Percentiles rank a stretch among this genome's conserved stretches.
These are phyloP conservation scores for Drosophila nigrodunni DNA, from an alignment of 1,140 invertebrate genomes.

Conservation along the genomic window DNA sequence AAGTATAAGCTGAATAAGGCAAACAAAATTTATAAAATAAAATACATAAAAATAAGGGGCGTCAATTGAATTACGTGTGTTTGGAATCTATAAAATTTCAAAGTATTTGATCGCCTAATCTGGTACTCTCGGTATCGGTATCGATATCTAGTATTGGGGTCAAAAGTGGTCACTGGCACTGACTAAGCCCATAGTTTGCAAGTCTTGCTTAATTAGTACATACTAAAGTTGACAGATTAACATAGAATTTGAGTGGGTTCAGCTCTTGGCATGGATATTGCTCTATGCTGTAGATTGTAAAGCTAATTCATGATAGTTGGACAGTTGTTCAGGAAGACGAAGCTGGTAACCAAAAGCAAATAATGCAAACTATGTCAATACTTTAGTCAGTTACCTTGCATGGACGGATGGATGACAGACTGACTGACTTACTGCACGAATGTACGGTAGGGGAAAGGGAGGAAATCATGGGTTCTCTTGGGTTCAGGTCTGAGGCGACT, in stretches of 20 bases:
- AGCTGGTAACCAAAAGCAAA: constrained; percentile 49
- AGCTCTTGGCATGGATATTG: constrained; percentile 30
- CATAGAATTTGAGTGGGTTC: constrained; percentile 53
- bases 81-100: constrained; percentile 18
- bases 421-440: neutral
- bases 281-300: neutral
- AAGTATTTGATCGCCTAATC: constrained; percentile 51
- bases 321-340: constrained; percentile 62
- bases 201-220: constrained; percentile 74
- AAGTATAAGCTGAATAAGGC: neutral
- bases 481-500: constrained; percentile 27
- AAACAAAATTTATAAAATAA: neutral
- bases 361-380: constrained; percentile 73
- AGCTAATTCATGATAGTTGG: constrained; percentile 38
- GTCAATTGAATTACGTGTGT: constrained; percentile 57
- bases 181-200: constrained; percentile 72
- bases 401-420: neutral
- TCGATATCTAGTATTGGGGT: constrained; percentile 51
- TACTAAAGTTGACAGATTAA: constrained; percentile 71
- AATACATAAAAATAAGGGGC: constrained; percentile 48
- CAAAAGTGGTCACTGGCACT: constrained; percentile 36
- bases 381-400: constrained; percentile 69
- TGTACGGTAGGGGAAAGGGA: neutral
- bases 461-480: constrained; percentile 23
- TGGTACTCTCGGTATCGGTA: constrained; percentile 11